A percentile compares a stretch with the other conserved stretches of the same genome.
phyloP scores from a whole-genome alignment of 2,797 vertebrate species.

The Simalia tracyae region DNA sequence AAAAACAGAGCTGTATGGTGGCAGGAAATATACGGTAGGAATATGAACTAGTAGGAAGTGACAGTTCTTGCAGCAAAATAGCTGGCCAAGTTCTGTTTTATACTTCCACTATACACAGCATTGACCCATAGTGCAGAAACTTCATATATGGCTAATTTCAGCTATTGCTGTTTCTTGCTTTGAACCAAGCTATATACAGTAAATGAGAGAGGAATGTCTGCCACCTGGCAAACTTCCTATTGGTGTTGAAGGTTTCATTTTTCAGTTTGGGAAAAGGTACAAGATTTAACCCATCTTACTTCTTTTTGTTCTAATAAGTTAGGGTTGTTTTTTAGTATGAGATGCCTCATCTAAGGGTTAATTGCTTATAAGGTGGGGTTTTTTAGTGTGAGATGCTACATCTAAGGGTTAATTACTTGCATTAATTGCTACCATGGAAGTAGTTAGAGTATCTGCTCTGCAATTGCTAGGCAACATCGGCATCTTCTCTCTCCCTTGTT shows the following conservation, averaged over 20 bases:
- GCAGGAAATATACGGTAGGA: not conserved
- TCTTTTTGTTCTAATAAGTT: not conserved
- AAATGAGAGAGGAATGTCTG: not conserved
- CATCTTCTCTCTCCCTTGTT: not conserved
- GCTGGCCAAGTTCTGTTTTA: not conserved
- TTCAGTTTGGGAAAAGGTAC: not conserved
- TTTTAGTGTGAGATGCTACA: not conserved
- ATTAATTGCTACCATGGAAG: not conserved
- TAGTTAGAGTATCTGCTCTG: not conserved
- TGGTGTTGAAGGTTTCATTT: not conserved
- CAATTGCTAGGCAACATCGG: not conserved
- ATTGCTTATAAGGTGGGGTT: not conserved
- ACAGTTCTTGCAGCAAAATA: not conserved
- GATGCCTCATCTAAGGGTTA: not conserved
- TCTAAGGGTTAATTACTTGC: not conserved
- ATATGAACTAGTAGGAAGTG: not conserved
- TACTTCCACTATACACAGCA: not conserved
- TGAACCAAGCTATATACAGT: not conserved
- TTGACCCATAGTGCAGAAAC: not conserved
- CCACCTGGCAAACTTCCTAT: not conserved
- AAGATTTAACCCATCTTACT: not conserved
- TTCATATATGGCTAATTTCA: not conserved
- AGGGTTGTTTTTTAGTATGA: not conserved
- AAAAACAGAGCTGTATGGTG: not conserved
- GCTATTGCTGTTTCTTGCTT: not conserved